Evolutionary conservation across 1,140 invertebrate species (phyloP), one percentile per base, ranked within the genome.

Genomic region (Drosophila saltans): DNA sequence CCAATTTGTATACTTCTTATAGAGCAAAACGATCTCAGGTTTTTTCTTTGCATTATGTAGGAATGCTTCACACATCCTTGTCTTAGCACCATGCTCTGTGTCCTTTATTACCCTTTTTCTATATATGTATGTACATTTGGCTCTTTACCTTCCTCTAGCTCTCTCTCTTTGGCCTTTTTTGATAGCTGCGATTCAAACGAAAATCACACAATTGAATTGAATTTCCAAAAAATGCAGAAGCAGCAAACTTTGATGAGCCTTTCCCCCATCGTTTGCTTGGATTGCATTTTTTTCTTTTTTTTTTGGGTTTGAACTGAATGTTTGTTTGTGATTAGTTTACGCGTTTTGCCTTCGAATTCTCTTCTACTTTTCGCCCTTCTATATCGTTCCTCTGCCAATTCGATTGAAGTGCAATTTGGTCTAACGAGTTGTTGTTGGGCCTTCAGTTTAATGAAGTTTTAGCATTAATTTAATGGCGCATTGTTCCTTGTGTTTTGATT

Each of bases 151-250:
- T 24, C 8, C 45, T 4, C 9, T 26, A 0, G 63, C 40, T 39
- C 59, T 21, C 59, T 21, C 69, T 41, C 48, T 28, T 36, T 56
- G 45, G 8, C 43, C n/a, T 21, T n/a, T 48, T 33, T 80, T 73
- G 69, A 88, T 80, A 63, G 64, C 66, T 83, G 80, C 82, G 83
- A 88, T 88, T 89, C 80, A 83, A 88, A 89, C 80, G 77, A 72
- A 83, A 83, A 80, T 89, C 78, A 73, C 76, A 83, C 80, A 89
- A 88, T 83, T 89, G 68, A 88, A 88, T 88, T 89, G 83, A 88
- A 86, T 88, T 86, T 80, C 75, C 72, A 36, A 78, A 86, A 83
- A 80, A 72, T 78, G 56, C 80, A 76, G 75, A 58, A 75, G 58
- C 80, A 70, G 48, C 73, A 76, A 88, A 86, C 82, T 86, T 88